Conservation (phyloP, 2,888 invertebrate genomes). For the Lysandra bellargus region DNA sequence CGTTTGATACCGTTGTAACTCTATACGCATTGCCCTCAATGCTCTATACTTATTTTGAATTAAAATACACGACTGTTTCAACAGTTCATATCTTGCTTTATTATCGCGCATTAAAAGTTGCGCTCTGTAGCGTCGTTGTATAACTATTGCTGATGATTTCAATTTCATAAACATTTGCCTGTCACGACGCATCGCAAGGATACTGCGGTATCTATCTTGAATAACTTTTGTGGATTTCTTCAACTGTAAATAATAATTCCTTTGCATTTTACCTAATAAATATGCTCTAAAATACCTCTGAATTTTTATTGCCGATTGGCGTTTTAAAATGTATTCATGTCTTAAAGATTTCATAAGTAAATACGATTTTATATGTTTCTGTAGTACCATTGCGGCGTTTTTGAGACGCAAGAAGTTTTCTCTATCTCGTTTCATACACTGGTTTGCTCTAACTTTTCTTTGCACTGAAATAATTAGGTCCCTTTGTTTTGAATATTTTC, state of each 20-base stretch:
- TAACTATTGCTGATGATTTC: slow-evolving; percentile 51
- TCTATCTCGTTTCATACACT: slow-evolving; percentile 59
- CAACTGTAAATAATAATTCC: slow-evolving; percentile 43
- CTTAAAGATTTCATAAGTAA: slow-evolving; percentile 52
- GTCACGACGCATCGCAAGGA: slow-evolving; percentile 57
- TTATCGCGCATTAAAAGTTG: slow-evolving; percentile 47
- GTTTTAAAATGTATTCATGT: slow-evolving; percentile 48
- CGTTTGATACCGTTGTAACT: slow-evolving; percentile 51
- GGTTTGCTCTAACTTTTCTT: slow-evolving; percentile 68
- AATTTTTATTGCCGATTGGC: slow-evolving; percentile 51
- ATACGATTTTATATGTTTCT: slow-evolving; percentile 69
- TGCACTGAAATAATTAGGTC: slow-evolving; percentile 70
- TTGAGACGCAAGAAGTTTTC: slow-evolving; percentile 59
- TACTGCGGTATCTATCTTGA: slow-evolving; percentile 65
- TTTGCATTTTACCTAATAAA: slow-evolving; percentile 44
- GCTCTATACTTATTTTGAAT: slow-evolving; percentile 72
- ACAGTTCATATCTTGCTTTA: slow-evolving; percentile 42
- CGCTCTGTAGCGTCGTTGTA: slow-evolving; percentile 57
- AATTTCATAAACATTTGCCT: slow-evolving; percentile 47
- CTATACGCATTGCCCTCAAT: slow-evolving; percentile 54
- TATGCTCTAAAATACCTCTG: slow-evolving; percentile 52
- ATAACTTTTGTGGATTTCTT: slow-evolving; percentile 51
- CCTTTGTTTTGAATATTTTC: slow-evolving; percentile 54
- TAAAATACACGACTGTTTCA: slow-evolving; percentile 42
- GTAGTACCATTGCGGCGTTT: slow-evolving; percentile 67